Conservation (phyloP, 2,113 vertebrate genomes). For the Rhinolophus ferrumequinum region DNA sequence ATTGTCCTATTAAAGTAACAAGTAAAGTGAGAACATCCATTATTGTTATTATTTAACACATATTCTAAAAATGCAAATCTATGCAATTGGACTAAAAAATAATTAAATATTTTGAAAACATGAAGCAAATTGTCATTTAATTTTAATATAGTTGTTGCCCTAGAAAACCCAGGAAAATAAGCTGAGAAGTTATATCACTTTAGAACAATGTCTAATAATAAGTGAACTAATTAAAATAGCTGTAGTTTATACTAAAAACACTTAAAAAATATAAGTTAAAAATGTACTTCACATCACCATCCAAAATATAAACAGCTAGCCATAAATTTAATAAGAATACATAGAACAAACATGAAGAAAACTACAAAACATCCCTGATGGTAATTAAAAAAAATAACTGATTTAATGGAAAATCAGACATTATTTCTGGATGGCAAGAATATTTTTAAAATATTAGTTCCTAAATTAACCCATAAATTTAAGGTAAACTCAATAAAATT, state of each 20-base stretch:
- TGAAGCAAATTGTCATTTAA: background rate
- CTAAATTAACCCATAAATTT: conserved; percentile 1
- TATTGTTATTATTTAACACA: background rate
- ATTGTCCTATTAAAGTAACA: background rate
- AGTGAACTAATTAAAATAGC: background rate
- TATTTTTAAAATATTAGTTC: background rate
- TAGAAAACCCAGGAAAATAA: background rate
- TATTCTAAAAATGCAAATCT: background rate
- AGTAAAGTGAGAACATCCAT: background rate
- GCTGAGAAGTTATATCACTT: background rate
- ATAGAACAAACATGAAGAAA: background rate
- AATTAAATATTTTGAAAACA: background rate
- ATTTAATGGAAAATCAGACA: background rate
- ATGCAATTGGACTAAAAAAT: background rate
- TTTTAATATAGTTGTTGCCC: background rate
- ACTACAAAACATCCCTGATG: background rate
- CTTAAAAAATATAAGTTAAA: conserved; percentile 29
- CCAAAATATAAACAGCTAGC: background rate
- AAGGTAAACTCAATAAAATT: background rate
- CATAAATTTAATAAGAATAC: background rate
- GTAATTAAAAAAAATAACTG: background rate
- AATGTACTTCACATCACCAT: background rate
- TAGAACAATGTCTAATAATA: background rate
- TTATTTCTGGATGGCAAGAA: background rate
- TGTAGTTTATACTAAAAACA: conserved; percentile 12